Percentiles rank a stretch among this genome's conserved stretches.
Conservation (phyloP, 2,888 invertebrate species). For the Lamproptera curius region DNA sequence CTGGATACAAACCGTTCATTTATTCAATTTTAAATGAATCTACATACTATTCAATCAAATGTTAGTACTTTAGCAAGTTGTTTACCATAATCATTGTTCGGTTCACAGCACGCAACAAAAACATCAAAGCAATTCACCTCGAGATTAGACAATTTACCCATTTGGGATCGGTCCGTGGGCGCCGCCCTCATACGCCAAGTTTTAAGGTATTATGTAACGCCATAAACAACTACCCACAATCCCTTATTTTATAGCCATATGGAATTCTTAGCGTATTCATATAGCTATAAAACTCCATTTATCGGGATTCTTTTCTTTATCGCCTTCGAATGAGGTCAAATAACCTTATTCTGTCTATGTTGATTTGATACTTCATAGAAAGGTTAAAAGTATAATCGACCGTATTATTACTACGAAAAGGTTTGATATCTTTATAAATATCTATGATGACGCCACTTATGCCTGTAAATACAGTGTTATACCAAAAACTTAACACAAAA, state of each 20-base stretch:
- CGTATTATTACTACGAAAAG: no score
- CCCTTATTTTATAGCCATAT: conserved; percentile 4
- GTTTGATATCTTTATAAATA: no score
- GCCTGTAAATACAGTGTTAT: no score
- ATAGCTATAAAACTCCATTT: neutral
- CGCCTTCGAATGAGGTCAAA: neutral
- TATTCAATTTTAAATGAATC: no score
- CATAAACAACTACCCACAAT: conserved; percentile 10
- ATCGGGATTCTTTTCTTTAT: neutral
- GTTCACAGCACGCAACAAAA: neutral
- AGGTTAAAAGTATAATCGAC: no score
- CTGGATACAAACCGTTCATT: no score
- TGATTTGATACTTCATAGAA: no score
- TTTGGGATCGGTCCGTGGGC: conserved; percentile 23
- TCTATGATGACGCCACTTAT: no score
- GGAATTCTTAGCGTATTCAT: conserved; percentile 8
- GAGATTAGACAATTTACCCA: conserved; percentile 16
- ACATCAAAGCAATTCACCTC: neutral
- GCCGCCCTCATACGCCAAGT: conserved; percentile 10
- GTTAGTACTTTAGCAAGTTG: neutral
- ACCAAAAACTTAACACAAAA: no score
- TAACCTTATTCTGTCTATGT: no score
- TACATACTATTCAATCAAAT: no score
- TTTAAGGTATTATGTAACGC: conserved; percentile 6
- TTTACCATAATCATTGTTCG: neutral